Conservation (phyloP, 2,888 invertebrate genomes). For the Nymphalis urticae region DNA sequence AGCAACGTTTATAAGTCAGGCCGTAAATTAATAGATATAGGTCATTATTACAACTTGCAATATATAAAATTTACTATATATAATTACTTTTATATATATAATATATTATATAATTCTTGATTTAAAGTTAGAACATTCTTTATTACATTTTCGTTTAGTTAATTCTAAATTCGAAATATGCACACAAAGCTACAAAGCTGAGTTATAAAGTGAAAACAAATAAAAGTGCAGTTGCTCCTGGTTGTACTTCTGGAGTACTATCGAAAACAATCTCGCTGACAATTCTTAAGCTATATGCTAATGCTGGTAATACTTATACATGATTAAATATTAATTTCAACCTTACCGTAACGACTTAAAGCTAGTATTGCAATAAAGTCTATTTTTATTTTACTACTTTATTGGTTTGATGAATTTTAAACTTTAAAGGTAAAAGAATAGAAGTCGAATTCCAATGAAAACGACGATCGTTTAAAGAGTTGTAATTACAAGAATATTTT, state of each 20-base stretch:
- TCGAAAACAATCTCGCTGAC: constrained; percentile 34
- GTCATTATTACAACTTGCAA: too few species aligned
- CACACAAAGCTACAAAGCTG: constrained; percentile 3
- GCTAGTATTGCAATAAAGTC: background rate
- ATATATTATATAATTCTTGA: too few species aligned
- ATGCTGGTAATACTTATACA: constrained; percentile 9
- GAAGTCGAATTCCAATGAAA: background rate
- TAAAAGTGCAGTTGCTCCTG: constrained; percentile 19
- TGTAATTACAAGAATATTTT: constrained; percentile 15
- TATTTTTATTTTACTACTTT: background rate
- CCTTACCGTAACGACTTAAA: background rate
- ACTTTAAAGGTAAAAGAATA: background rate
- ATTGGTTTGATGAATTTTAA: background rate
- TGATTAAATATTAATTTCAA: background rate
- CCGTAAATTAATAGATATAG: too few species aligned
- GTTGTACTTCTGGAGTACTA: constrained; percentile 25
- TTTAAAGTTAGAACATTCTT: too few species aligned
- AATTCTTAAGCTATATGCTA: constrained; percentile 26
- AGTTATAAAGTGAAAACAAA: constrained; percentile 9
- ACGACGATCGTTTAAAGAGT: constrained; percentile 4
- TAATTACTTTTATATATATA: too few species aligned
- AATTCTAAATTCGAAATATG: constrained; percentile 6
- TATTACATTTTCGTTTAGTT: background rate
- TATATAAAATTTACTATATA: too few species aligned
- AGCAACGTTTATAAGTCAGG: too few species aligned